These are phyloP conservation scores for Steromphala cineraria DNA, from an alignment of 2,888 invertebrate species.

Conservation along the genomic window DNA sequence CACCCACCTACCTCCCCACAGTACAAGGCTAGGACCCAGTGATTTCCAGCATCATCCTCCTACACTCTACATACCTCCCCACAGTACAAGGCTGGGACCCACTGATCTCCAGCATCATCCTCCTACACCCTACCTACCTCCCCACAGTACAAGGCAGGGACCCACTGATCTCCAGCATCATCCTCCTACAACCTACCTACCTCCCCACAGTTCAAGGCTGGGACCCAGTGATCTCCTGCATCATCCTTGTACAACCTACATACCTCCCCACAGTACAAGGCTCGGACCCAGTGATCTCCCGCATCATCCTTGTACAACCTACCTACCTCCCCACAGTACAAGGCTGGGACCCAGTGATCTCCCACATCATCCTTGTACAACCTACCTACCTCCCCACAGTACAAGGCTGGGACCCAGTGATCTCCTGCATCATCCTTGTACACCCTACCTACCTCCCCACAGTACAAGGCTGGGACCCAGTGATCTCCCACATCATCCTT, in stretches of 20 bases:
- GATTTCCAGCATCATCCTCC: slow-evolving; percentile 49
- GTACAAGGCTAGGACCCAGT: slow-evolving; percentile 67
- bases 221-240: slow-evolving; percentile 55
- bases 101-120: slow-evolving; percentile 49
- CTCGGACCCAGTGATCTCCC: slow-evolving; percentile 58
- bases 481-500: slow-evolving; percentile 50
- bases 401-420: slow-evolving; percentile 65
- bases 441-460: slow-evolving; percentile 63
- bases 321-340: slow-evolving; percentile 67
- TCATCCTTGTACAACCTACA: slow-evolving; percentile 60
- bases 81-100: slow-evolving; percentile 65
- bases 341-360: slow-evolving; percentile 62
- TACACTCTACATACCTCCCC: slow-evolving; percentile 67
- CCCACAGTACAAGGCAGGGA: slow-evolving; percentile 65
- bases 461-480: slow-evolving; percentile 66
- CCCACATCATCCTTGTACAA: slow-evolving; percentile 59
- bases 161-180: slow-evolving; percentile 48
- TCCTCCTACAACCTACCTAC: slow-evolving; percentile 66
- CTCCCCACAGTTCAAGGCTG: slow-evolving; percentile 65
- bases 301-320: slow-evolving; percentile 59
- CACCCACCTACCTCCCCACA: slow-evolving; percentile 69
- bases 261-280: slow-evolving; percentile 69
- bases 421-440: slow-evolving; percentile 57
- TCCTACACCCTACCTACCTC: slow-evolving; percentile 67
- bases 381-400: slow-evolving; percentile 64